Conservation (phyloP, 1,140 invertebrate species). For the Drosophila aff. region DNA sequence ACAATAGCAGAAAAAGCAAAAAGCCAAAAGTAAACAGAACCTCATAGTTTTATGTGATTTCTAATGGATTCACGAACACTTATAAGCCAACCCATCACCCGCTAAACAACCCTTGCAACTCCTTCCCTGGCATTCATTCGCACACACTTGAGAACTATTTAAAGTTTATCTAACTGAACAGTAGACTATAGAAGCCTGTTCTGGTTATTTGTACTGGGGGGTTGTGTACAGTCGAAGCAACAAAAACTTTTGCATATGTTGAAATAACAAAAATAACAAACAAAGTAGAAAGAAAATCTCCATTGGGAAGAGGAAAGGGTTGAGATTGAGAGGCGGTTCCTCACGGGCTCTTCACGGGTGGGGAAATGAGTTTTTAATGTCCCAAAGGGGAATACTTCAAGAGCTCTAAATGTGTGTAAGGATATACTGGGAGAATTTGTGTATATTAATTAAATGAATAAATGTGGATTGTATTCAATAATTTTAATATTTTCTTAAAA, state of each 20-base stretch:
- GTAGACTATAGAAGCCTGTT: slow-evolving; percentile 38
- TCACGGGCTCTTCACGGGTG: slow-evolving; percentile 27
- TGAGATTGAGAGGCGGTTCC: slow-evolving; percentile 35
- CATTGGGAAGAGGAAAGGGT: slow-evolving; percentile 34
- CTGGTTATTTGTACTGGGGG: slow-evolving; percentile 31
- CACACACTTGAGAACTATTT: slow-evolving; percentile 64
- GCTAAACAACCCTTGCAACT: background rate
- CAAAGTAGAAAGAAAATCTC: slow-evolving; percentile 40
- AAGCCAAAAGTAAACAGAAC: slow-evolving; percentile 37
- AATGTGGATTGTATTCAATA: background rate
- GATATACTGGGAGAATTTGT: background rate
- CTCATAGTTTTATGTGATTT: slow-evolving; percentile 59
- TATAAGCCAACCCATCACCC: slow-evolving; percentile 6
- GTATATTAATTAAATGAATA: background rate
- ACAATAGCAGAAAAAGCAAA: slow-evolving; percentile 3
- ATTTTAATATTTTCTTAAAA: background rate
- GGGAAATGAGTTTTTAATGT: slow-evolving; percentile 85
- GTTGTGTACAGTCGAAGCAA: slow-evolving; percentile 24
- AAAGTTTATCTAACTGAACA: slow-evolving; percentile 63
- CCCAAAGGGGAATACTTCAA: slow-evolving; percentile 77
- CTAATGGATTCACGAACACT: slow-evolving; percentile 59
- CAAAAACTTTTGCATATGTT: slow-evolving; percentile 67
- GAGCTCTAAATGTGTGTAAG: slow-evolving; percentile 28
- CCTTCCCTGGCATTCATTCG: slow-evolving; percentile 26
- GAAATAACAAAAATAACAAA: slow-evolving; percentile 70